These are phyloP conservation scores for Natrix natrix DNA, from an alignment of 2,797 vertebrate species.

Conservation along the genomic window DNA sequence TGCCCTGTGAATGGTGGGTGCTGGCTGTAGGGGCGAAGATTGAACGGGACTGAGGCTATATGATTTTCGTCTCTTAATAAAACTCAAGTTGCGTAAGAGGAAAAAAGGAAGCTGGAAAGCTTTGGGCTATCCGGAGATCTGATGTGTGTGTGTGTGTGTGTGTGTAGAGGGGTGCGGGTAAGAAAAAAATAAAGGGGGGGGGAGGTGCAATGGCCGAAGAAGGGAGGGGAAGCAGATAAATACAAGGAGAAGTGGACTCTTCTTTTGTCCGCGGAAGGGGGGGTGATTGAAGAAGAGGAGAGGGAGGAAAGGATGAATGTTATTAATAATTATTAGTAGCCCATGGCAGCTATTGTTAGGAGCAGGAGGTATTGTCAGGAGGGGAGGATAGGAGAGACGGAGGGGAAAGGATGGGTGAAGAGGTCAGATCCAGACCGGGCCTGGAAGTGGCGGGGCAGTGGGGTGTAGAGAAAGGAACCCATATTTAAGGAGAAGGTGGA, in stretches of 20 bases:
- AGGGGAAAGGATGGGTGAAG: constrained; percentile 13
- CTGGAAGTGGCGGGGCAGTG: too few species aligned
- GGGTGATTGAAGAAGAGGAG: constrained; percentile 43
- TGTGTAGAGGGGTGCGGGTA: constrained; percentile 51
- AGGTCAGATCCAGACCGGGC: not conserved
- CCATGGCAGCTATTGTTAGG: constrained; percentile 61
- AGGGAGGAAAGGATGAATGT: constrained; percentile 65
- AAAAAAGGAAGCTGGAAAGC: not conserved
- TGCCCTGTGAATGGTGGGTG: not conserved
- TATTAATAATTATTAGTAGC: constrained; percentile 36
- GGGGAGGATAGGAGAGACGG: not conserved
- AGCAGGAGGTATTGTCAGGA: constrained; percentile 19
- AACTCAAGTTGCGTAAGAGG: not conserved
- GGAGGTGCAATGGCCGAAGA: constrained; percentile 52
- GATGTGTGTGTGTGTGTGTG: not conserved
- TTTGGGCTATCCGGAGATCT: constrained; percentile 1
- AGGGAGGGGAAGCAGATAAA: constrained; percentile 43
- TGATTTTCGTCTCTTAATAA: not conserved
- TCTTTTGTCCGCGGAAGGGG: constrained; percentile 32
- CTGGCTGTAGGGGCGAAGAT: not conserved
- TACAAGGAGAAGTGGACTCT: constrained; percentile 33
- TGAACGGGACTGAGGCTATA: not conserved
- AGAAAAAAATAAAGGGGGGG: constrained; percentile 34
- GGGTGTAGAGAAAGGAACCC: not conserved
- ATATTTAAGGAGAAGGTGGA: not conserved